phyloP scores from a whole-genome alignment of 2,113 vertebrate species.

The Apistogramma diplotaenia region DNA sequence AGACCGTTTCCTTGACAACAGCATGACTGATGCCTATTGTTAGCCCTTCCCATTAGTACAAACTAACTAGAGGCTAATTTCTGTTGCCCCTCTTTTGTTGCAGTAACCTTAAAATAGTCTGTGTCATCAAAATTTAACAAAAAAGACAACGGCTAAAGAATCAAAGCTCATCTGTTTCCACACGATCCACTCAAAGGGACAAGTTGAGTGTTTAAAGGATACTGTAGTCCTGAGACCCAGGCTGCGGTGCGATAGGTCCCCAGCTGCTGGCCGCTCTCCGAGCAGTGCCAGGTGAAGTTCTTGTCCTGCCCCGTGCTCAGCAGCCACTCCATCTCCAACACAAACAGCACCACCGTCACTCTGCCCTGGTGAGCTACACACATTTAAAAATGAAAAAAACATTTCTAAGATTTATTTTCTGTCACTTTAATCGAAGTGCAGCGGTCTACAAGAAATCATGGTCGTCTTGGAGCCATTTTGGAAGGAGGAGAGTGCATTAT shows the following conservation, averaged over 20 bases:
- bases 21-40: slow-evolving; percentile 66
- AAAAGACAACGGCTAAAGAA: not conserved
- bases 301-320: slow-evolving; percentile 95
- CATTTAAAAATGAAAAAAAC: not conserved
- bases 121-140: slow-evolving; percentile 18
- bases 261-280: slow-evolving; percentile 89
- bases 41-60: slow-evolving; percentile 28
- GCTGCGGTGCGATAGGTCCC: slow-evolving; percentile 89
- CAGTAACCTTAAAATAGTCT: slow-evolving; percentile 30
- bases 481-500: not conserved
- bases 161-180: not conserved
- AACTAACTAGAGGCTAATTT: slow-evolving; percentile 46
- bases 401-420: not conserved
- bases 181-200: not conserved
- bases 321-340: slow-evolving; percentile 98
- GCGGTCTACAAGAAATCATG: not conserved
- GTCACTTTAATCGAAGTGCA: not conserved
- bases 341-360: slow-evolving; percentile 92
- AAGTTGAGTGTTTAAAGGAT: slow-evolving; percentile 79
- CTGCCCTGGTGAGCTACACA: slow-evolving; percentile 89
- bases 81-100: not conserved
- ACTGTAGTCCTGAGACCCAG: slow-evolving; percentile 93
- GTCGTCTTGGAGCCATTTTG: not conserved
- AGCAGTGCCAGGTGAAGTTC: slow-evolving; percentile 94
- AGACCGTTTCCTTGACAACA: slow-evolving; percentile 60